Base-by-base conservation (phyloP, 2,888 invertebrate species). In the Xestia sexstrigata region DNA sequence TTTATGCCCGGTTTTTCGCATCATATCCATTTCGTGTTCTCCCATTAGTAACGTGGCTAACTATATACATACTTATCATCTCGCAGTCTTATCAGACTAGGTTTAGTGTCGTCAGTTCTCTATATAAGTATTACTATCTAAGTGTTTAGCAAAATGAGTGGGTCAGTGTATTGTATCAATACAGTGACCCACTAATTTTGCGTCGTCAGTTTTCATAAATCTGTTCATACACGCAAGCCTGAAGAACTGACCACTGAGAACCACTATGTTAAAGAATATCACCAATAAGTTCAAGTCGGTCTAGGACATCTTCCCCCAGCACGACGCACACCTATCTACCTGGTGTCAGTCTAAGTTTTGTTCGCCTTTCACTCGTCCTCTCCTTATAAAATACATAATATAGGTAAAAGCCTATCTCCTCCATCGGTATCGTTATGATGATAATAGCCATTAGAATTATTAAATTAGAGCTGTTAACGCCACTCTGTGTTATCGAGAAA, bases 381-480 rank as follows among this genome's bases (percentile, higher is more conserved):
- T 35, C 3, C 2, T 2, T 13, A 72, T n/a, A 35, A 58, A 47
- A 26, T 39, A 35, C 20, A 68, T 62, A 26, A 45, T 17, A 60
- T 52, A 42, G 35, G 35, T 5, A 35, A 47, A 26, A 55, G 23
- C 39, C 47, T 62, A 66, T 69, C 73, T 63, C 23, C 20, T 60
- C 35, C 13, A 58, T 47, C 39, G 63, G 15, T 66, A 67, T 23
- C 75, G 58, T 72, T 77, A 71, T 35, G 65, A 78, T 76, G 78
- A 74, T 68, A 85, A 74, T 72, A 74, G 68, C 73, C 42, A 75
- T 88, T 82, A 82, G 52, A 77, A 85, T 83, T 60, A 88, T 75
- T 70, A 79, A 86, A 85, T 88, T 74, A 74, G 63, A 69, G 76
- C 79, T 71, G 60, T 88, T 83, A 83, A 60, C 77, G 70, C 83